Percentiles rank a stretch among this genome's conserved stretches.
Conservation (phyloP, 35 echinoderm and acorn worm species). For the Holothuria glaberrima region DNA sequence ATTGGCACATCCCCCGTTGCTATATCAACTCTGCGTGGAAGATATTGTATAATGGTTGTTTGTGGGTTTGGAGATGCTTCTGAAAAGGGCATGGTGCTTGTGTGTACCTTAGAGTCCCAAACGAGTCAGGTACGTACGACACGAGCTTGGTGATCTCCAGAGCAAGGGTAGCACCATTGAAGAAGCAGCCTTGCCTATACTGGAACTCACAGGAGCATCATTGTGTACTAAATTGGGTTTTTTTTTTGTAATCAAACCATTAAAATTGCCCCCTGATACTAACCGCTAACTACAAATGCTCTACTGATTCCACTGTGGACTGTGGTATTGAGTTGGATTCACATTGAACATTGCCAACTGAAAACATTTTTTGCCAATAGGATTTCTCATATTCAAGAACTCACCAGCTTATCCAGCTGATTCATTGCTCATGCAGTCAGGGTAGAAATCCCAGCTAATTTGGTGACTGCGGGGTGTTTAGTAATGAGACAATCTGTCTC, state of each 20-base stretch:
- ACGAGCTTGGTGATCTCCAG: constrained; percentile 45
- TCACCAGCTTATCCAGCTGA: constrained; percentile 1
- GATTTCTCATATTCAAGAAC: constrained; percentile 40
- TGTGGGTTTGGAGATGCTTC: constrained; percentile 56
- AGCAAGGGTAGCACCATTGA: no score
- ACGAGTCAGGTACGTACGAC: neutral
- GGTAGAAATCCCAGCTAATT: constrained; percentile 8
- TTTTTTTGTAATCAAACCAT: constrained; percentile 18
- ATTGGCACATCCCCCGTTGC: constrained; percentile 29
- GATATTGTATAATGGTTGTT: neutral
- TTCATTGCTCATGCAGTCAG: constrained; percentile 59
- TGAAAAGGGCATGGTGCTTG: constrained; percentile 52
- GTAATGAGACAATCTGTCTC: no score
- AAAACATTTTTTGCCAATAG: constrained; percentile 59
- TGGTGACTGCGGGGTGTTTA: constrained; percentile 31
- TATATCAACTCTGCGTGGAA: constrained; percentile 6
- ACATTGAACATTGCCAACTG: constrained; percentile 19
- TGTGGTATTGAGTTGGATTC: constrained; percentile 37
- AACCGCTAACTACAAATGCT: neutral
- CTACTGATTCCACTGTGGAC: constrained; percentile 24
- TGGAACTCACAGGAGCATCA: constrained; percentile 25
- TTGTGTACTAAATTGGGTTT: constrained; percentile 40
- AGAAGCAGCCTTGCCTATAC: constrained; percentile 29
- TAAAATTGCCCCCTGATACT: neutral
- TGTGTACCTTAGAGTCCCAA: constrained; percentile 41